phyloP scores from a whole-genome alignment of 2,797 vertebrate genomes.

The Etheostoma nigrum region DNA sequence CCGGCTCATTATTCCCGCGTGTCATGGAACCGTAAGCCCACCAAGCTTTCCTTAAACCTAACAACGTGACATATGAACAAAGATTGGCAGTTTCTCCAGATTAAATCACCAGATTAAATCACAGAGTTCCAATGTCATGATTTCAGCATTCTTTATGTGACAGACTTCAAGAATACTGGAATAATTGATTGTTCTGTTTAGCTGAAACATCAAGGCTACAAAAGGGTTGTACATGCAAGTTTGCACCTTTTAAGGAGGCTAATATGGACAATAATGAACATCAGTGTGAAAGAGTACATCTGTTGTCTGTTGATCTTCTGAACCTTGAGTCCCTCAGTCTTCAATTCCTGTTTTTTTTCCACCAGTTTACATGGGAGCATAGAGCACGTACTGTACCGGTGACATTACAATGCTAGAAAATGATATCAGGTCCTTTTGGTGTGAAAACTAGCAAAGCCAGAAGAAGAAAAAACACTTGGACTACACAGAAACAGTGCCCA shows the following conservation, averaged over 20 bases:
- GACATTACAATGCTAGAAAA: not conserved
- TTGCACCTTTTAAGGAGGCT: not conserved
- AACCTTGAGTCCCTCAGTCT: constrained; percentile 1
- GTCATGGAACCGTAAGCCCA: no score
- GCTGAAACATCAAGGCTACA: not conserved
- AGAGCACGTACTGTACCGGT: no score
- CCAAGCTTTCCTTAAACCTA: no score
- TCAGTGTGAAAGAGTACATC: not conserved
- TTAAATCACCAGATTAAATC: no score
- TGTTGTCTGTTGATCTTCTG: not conserved
- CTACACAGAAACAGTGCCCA: no score
- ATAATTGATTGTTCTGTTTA: not conserved
- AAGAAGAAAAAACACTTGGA: no score
- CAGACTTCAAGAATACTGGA: not conserved
- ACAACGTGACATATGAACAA: no score
- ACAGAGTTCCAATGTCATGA: no score
- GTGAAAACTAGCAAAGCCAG: not conserved
- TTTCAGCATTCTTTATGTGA: not conserved
- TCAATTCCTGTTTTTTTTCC: not conserved
- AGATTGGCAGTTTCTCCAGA: not conserved
- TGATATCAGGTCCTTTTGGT: not conserved
- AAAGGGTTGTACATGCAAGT: not conserved
- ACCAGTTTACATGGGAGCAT: not conserved
- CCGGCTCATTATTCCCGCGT: no score
- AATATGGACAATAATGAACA: not conserved